Evolutionary conservation across 2,113 vertebrate genomes (phyloP).

Genomic region (Rhinopomastus cyanomelas): DNA sequence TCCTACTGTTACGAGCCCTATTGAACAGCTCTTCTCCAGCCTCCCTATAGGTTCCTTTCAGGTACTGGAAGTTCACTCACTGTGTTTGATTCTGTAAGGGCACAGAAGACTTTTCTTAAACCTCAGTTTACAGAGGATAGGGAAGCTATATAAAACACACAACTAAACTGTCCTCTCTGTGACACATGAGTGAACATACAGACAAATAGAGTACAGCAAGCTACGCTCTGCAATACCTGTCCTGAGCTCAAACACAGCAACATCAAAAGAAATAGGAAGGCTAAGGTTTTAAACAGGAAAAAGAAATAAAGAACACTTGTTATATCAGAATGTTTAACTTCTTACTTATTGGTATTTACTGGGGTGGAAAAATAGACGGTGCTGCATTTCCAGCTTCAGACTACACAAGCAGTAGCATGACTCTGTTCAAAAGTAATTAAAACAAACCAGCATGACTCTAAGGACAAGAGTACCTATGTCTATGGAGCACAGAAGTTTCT

Average conservation of each 20-base stretch:
- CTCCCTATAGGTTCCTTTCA: no score
- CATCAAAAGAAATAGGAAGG: neutral
- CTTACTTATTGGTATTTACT: neutral
- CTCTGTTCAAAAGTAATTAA: neutral
- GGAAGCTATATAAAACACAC: neutral
- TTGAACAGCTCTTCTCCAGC: no score
- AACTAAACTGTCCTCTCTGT: neutral
- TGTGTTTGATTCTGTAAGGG: neutral
- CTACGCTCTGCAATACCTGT: neutral
- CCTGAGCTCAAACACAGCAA: neutral
- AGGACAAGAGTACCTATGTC: rapidly evolving
- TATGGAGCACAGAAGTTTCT: neutral
- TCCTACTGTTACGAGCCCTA: no score
- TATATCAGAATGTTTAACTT: neutral
- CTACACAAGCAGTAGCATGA: neutral
- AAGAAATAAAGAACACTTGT: neutral
- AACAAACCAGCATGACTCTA: neutral
- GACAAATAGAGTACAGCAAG: neutral
- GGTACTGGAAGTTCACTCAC: no score
- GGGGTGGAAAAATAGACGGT: neutral
- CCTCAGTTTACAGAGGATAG: neutral
- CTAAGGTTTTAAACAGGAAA: neutral
- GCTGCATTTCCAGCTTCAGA: neutral
- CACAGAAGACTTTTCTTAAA: neutral
- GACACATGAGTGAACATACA: neutral